A percentile compares a stretch with the other conserved stretches of the same genome.
Evolutionary conservation across 2,888 invertebrate genomes (phyloP).

Genomic region (Nephrotoma appendiculata): DNA sequence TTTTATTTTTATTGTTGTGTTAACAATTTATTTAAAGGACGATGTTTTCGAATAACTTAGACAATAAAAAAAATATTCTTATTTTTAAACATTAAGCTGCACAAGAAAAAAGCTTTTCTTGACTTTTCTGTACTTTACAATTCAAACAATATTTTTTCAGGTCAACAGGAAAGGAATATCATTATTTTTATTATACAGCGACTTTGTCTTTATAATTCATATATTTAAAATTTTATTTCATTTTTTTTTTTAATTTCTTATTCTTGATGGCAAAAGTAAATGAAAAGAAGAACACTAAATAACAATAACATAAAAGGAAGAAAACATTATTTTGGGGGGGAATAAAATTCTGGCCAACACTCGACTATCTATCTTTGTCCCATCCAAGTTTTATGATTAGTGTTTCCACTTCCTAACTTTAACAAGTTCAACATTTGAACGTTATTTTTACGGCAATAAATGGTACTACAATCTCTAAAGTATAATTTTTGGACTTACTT

Average conservation of each 20-base stretch:
- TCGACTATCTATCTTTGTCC: too few relatives aligned
- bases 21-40: neutral
- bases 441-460: too few relatives aligned
- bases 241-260: neutral
- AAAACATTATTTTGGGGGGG: neutral
- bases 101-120: neutral
- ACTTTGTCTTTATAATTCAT: neutral
- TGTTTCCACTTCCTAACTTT: too few relatives aligned
- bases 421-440: too few relatives aligned
- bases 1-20: neutral
- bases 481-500: too few relatives aligned
- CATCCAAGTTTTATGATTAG: too few relatives aligned
- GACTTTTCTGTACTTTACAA: neutral
- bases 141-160: neutral
- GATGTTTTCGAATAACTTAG: neutral
- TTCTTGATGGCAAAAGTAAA: neutral
- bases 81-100: neutral
- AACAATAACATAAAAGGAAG: neutral
- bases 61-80: neutral
- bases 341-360: too few relatives aligned
- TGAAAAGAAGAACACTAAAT: neutral
- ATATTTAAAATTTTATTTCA: neutral
- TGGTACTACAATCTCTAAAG: too few relatives aligned
- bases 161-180: neutral
- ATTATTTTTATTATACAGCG: neutral